Evolutionary conservation across 2,888 invertebrate species (phyloP), one percentile per base, ranked within the genome.

Genomic region (Philaethria dido): DNA sequence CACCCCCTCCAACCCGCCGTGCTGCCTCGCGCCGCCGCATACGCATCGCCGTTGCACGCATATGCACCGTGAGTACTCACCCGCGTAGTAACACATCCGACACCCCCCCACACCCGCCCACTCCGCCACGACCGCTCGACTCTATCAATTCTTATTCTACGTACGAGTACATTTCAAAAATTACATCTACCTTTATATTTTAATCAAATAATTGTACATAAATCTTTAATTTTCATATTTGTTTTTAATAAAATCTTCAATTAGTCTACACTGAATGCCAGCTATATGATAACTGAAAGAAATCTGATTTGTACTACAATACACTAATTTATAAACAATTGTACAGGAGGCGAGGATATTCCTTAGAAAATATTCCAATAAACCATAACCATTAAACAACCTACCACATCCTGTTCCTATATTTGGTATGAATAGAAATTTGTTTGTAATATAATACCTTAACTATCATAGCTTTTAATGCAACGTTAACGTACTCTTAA

Each of bases 1-100:
- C 75, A 73, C 71, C 79, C 72, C 79, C 74, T 74, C 74, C 74
- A 71, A 66, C 72, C 72, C 95, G 94, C 84, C 96, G 93, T 95
- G 96, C 88, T 85, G 85, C 85, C 84, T 80, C 83, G 96, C 96
- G 94, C 95, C 72, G 94, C 95, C 77, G 95, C 95, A 84, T 94
- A 93, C 83, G 95, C 96, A 81, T 94, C 95, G 86, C 96, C 96
- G 86, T 93, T 96, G 91, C 97, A 97, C 94, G 97, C 97, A 85
- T 98, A 97, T 93, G 95, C 98, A 89, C 97, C 96, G 97, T 97
- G 95, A 96, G 97, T 97, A 95, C 87, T 85, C 73, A 64, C 76
- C 69, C 68, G 66, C 75, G 25, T 70, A 52, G 8, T 42, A 55
- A 22, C 67, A 47, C 68, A 50, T 62, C 22, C 64, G 48, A 61